These are phyloP conservation scores for Nesoenas mayeri DNA, from an alignment of 2,113 vertebrate genomes.

Conservation along the genomic window DNA sequence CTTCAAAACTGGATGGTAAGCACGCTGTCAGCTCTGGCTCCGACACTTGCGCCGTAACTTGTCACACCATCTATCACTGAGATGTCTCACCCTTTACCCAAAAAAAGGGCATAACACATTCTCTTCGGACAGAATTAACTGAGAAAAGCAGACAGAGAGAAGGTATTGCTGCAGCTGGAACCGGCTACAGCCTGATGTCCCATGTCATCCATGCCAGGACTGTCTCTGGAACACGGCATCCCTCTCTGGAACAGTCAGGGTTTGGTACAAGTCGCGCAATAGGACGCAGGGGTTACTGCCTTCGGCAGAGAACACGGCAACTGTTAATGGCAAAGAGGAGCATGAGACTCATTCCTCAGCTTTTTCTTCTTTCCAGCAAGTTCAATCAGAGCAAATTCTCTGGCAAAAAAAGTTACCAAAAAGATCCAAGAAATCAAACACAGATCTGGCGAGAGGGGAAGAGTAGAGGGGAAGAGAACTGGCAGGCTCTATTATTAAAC, in stretches of 20 bases:
- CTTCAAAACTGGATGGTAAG: background rate
- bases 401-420: background rate
- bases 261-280: rapidly evolving
- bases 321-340: background rate
- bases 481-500: conserved; percentile 22
- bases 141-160: background rate
- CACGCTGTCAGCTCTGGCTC: background rate
- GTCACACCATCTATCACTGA: rapidly evolving
- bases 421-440: conserved; percentile 50
- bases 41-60: background rate
- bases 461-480: background rate
- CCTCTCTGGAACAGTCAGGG: rapidly evolving
- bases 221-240: background rate
- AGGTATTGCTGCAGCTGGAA: background rate
- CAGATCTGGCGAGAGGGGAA: background rate
- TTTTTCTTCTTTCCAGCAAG: background rate
- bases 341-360: background rate
- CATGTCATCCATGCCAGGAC: rapidly evolving
- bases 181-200: background rate
- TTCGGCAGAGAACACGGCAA: background rate
- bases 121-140: background rate
- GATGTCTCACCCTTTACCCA: background rate
- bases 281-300: background rate
- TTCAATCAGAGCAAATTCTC: conserved; percentile 35
- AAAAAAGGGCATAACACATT: rapidly evolving